Evolutionary conservation across 2,888 invertebrate species (phyloP), one percentile per base, ranked within the genome.

Genomic region (Pristionchus exspectatus): DNA sequence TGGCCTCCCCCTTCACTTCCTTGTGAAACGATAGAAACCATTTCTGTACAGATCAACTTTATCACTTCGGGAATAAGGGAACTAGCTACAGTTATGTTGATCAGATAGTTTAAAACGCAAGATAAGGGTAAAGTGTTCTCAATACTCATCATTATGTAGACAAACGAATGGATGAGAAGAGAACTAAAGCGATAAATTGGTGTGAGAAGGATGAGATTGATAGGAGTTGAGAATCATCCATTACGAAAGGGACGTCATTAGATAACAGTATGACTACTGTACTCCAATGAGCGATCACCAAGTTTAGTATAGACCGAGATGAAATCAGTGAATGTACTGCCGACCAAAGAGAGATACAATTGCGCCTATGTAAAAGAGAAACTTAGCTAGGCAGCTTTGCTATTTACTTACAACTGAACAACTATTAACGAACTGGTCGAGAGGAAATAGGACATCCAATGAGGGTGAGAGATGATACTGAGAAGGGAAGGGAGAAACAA

Each of bases 401-500:
- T 18, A 74, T 14, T 74, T 74, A 74, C 74, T 74, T 74, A 74
- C 74, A 74, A 74, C 30, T 44, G 77, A 44, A 77, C 50, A 77
- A 77, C 77, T 77, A 44, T 74, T 38, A 77, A 33, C 44, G 30
- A 77, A 50, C 77, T 44, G 77, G 77, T 44, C 77, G 44, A 50
- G 12, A 33, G 74, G 33, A 77, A 44, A 12, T 38, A 9, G 77
- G 33, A 77, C 50, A 77, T 77, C 77, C 77, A 77, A 50, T 24
- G 77, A 44, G 44, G 44, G 77, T 18, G 77, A 69, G 21, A 50
- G 90, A 24, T 24, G 66, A 18, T 87, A 33, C 50, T 72, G 54
- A 88, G 88, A 88, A 87, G 86, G 38, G 38, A 38, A 83, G 83
- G 85, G 74, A 83, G 88, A 88, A 83, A 84, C 84, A 90, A 90